Evolutionary conservation across 2,888 invertebrate species (phyloP).

Genomic region (Asteroscopus sphinx): DNA sequence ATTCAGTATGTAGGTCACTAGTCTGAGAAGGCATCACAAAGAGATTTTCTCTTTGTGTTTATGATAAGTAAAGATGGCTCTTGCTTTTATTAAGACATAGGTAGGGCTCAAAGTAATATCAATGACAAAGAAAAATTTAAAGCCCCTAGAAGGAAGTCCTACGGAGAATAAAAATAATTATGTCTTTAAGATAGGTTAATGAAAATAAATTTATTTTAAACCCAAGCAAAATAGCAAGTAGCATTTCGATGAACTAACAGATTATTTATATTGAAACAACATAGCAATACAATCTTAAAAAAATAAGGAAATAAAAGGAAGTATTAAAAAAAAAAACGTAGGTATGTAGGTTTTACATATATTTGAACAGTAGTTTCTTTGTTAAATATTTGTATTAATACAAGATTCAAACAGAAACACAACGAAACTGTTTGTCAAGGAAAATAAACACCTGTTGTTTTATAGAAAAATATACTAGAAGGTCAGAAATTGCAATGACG

Average conservation of each 20-base stretch:
- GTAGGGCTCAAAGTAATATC: conserved; percentile 23
- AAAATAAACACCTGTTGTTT: conserved; percentile 15
- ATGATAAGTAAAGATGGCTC: conserved; percentile 30
- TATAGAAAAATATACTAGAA: conserved; percentile 9
- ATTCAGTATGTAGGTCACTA: conserved; percentile 27
- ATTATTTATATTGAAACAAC: too few relatives aligned
- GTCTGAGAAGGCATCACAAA: conserved; percentile 27
- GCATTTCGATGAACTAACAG: too few relatives aligned
- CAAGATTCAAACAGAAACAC: conserved; percentile 5
- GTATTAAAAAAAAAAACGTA: not conserved
- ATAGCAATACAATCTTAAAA: too few relatives aligned
- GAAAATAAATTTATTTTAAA: not conserved
- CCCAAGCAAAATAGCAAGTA: not conserved
- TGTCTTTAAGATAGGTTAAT: not conserved
- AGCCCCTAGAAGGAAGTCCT: not conserved
- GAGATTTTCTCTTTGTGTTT: conserved; percentile 45
- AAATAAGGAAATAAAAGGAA: not conserved
- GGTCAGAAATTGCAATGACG: conserved; percentile 5
- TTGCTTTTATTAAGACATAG: conserved; percentile 17
- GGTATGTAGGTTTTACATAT: not conserved
- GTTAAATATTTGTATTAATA: conserved; percentile 14
- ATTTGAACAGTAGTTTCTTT: conserved; percentile 20
- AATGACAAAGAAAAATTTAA: conserved; percentile 27
- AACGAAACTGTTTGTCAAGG: conserved; percentile 16
- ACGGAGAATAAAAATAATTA: not conserved